Evolutionary conservation across 1,140 invertebrate species (phyloP).

Genomic region (Scylla paramamosain): DNA sequence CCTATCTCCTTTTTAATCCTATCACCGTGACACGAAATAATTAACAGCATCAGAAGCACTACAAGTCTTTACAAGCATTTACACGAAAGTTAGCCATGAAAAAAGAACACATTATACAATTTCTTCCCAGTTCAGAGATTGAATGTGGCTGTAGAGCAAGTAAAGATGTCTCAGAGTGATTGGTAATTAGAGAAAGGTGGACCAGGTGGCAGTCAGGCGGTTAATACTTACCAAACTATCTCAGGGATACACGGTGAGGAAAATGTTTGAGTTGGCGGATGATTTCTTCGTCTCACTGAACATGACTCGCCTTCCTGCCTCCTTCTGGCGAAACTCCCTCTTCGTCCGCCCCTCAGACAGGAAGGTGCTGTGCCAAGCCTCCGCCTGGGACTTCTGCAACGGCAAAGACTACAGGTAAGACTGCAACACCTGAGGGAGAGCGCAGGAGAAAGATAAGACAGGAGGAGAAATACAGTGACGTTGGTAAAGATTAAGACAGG

Average conservation of each 20-base stretch:
- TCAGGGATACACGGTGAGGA: constrained; percentile 85
- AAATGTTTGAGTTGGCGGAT: constrained; percentile 90
- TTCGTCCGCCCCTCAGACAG: background rate
- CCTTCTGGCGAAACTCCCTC: constrained; percentile 63
- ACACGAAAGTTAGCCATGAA: too few species aligned
- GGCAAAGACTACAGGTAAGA: constrained; percentile 61
- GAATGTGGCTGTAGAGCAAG: too few species aligned
- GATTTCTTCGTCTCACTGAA: constrained; percentile 92
- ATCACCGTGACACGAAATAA: too few species aligned
- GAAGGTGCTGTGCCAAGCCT: constrained; percentile 38
- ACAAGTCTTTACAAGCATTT: too few species aligned
- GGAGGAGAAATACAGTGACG: background rate
- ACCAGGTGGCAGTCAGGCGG: too few species aligned
- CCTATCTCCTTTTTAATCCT: too few species aligned
- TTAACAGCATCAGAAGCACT: too few species aligned
- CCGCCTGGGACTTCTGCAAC: constrained; percentile 65
- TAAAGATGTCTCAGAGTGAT: too few species aligned
- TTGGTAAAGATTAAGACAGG: background rate
- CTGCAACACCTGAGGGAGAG: background rate
- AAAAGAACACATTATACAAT: too few species aligned
- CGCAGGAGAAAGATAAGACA: background rate
- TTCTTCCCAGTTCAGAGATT: too few species aligned
- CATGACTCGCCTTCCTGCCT: constrained; percentile 88
- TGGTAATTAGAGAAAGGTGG: too few species aligned
- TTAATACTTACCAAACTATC: too few species aligned